Evolutionary conservation across 2,888 invertebrate genomes (phyloP), one percentile per base, ranked within the genome.

Genomic region (Hipparchia sbordonii): DNA sequence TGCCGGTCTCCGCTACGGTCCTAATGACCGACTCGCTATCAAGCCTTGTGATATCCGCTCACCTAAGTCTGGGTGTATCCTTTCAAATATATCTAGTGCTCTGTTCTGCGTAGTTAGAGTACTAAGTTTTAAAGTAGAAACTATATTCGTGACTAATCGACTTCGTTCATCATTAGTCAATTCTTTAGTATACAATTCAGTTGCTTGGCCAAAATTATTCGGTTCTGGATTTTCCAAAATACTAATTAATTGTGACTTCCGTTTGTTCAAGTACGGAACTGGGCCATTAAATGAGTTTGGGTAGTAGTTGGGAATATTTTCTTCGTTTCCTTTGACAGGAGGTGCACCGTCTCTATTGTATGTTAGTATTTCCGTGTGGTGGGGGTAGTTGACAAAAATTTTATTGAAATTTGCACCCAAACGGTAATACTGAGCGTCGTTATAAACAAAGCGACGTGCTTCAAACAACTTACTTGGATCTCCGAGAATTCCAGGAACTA

Each of bases 211-310:
- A 10, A 72, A 72, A 67, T 72, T 65, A 39, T 57, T 57, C 6
- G 48, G 87, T 1, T 72, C 67, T 57, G 57, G 23, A 0, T 13
- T 46, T 54, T 69, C 69, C 56, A 69, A 56, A 7, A 67, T 63
- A 96, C 98, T 0, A 90, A 85, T 97, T 96, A 0, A 97, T 97
- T 5, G 2, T 23, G 95, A 96, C 0, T 99, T 98, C 87, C 99
- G 98, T 77, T 98, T 95, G 87, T 98, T 98, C 85, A 98, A 98
- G 0, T 98, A 97, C 87, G 98, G 97, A 77, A 98, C 97, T 83
- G 99, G 98, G 0, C 99, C 99, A 75, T 95, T 94, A 91, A 99
- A 99, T 77, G 98, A 98, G 93, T 99, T 99, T 0, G 99, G 99
- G 94, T 96, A 98, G 88, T 99, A 99, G 89, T 99, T 99, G 6